phyloP scores from a whole-genome alignment of 2,797 vertebrate genomes.

The Craterocephalus amniculus region DNA sequence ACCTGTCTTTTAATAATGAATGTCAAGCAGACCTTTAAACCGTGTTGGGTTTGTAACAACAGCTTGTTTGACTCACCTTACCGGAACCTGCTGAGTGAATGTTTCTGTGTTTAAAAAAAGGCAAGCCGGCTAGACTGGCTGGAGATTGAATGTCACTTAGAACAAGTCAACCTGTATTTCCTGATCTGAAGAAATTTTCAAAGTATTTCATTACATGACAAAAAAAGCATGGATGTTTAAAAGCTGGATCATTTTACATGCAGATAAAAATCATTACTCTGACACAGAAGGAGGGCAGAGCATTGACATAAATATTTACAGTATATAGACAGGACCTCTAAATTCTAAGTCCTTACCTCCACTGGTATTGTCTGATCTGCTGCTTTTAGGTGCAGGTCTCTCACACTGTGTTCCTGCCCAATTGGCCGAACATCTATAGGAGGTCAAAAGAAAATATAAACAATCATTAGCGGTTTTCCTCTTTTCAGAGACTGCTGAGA shows the following conservation, averaged over 20 bases:
- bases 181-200: background rate
- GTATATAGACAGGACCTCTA: background rate
- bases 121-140: constrained; percentile 14
- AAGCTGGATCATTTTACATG: background rate
- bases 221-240: background rate
- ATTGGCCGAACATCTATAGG: constrained; percentile 94
- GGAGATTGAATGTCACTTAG: constrained; percentile 18
- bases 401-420: constrained; percentile 99
- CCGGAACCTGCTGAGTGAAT: constrained; percentile 18
- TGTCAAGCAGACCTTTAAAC: background rate
- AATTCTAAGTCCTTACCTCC: constrained; percentile 87
- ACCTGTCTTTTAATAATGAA: too few species aligned
- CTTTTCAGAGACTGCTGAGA: constrained; percentile 25
- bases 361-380: constrained; percentile 94
- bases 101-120: constrained; percentile 19
- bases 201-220: background rate
- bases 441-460: constrained; percentile 61
- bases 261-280: background rate
- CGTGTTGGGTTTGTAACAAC: background rate
- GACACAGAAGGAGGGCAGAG: background rate
- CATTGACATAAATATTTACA: background rate
- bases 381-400: constrained; percentile 97
- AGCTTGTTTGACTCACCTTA: constrained; percentile 32
- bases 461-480: constrained; percentile 1
- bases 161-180: background rate